Conservation (phyloP, 2,888 invertebrate genomes). For the Mythimna loreyi region DNA sequence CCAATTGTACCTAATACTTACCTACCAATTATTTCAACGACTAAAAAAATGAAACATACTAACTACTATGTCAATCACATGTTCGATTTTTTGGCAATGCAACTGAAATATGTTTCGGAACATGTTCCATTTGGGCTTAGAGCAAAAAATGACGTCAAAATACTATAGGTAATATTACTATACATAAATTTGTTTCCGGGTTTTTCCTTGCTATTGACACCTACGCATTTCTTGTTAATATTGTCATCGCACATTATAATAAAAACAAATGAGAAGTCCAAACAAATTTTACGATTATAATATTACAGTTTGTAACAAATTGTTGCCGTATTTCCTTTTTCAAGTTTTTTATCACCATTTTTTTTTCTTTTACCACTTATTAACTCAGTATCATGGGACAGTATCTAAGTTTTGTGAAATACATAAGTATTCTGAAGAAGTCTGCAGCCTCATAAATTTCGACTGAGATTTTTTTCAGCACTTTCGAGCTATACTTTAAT, state of each 20-base stretch:
- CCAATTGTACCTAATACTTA: too few relatives aligned
- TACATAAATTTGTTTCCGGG: neutral
- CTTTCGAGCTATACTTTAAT: neutral
- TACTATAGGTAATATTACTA: slow-evolving; percentile 1
- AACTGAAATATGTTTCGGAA: slow-evolving; percentile 2
- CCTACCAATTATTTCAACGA: neutral
- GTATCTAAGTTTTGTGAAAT: neutral
- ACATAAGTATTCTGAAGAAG: neutral
- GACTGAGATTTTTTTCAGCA: neutral
- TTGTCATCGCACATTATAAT: neutral
- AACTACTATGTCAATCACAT: neutral
- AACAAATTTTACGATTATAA: neutral
- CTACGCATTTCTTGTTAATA: neutral
- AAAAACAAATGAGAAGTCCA: neutral
- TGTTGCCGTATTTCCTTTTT: neutral
- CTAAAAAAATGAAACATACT: neutral
- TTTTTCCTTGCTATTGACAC: slow-evolving; percentile 15
- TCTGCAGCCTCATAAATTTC: neutral
- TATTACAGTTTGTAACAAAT: too few relatives aligned
- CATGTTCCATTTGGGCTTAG: neutral
- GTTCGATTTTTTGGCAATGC: slow-evolving; percentile 26
- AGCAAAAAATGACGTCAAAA: slow-evolving; percentile 18
- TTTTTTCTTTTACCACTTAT: too few relatives aligned
- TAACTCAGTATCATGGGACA: neutral
- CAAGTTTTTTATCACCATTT: neutral